Base-by-base conservation (phyloP, 30 jellyfish, hydroid and myxozoan genomes). In the Aurelia aurita region DNA sequence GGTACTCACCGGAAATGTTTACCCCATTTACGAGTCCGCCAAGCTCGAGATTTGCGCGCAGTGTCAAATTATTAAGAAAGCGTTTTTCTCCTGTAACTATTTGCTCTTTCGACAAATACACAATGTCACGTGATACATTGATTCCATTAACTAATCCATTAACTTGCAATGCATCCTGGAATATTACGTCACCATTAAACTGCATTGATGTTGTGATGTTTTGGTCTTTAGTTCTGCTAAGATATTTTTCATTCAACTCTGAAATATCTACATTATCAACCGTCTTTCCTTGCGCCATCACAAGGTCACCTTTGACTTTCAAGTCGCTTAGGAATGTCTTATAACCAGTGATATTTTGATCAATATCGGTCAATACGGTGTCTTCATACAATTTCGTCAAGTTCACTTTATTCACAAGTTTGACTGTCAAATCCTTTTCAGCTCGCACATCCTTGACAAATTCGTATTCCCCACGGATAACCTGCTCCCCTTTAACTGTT, bases 231-330 rank as follows among this genome's bases (percentile, higher is more conserved):
- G 64, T 67, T 55, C 82, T 51, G 89, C 96, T 79, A 26, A 79
- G 60, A 25, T 85, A 77, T 27, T 46, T 46, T 46, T 72, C 31
- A 16, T 70, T 29, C 23, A 94, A 60, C 51, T 89, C 97, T 9
- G 99, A 94, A 10, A 94, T 74, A 83, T 88, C 99, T 3, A 94
- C 97, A 25, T 64, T 79, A 54, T 86, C 86, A 21, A 84, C 67
- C 43, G 86, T 82, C 58, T 58, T 79, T 15, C 82, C 77, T 16
- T 61, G 74, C 6, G 82, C 75, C 92, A 94, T 71, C 31, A 21
- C 44, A 67, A 94, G 27, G 66, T 88, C 70, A 11, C 82, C 92
- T 1, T n/a, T 26, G 28, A 94, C 51, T 1, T 70, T 19, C 10
- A 94, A n/a, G 7, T 74, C 72, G 0, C 74, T 22, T 5, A 28